phyloP scores from a whole-genome alignment of 2,113 vertebrate genomes.

The Marcusenius ussheri region DNA sequence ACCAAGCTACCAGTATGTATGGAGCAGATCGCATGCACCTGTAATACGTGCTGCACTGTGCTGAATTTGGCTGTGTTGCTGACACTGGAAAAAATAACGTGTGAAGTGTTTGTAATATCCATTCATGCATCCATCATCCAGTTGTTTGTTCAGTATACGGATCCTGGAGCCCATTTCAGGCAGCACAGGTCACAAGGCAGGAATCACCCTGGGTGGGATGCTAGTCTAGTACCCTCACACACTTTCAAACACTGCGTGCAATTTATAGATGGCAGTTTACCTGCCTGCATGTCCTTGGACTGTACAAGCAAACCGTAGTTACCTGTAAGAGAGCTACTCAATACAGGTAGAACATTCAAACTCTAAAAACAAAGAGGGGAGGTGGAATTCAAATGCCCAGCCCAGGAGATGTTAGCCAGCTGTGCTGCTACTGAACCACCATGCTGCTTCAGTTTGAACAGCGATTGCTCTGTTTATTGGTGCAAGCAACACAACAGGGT shows the following conservation, averaged over 20 bases:
- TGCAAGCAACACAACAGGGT: neutral
- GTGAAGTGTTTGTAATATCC: neutral
- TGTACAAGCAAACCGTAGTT: neutral
- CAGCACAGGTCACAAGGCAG: neutral
- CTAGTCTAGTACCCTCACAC: neutral
- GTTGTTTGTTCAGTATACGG: neutral
- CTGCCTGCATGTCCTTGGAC: neutral
- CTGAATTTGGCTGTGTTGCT: neutral
- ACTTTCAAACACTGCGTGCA: neutral
- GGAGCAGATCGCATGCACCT: neutral
- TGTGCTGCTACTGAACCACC: neutral
- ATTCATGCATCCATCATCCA: neutral
- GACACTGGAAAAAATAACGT: neutral
- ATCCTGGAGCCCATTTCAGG: neutral
- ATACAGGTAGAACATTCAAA: neutral
- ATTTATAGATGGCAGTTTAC: neutral
- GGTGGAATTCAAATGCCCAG: neutral
- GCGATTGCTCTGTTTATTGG: neutral
- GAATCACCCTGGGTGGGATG: neutral
- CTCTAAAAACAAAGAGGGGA: neutral
- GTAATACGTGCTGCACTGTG: neutral
- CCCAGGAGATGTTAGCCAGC: neutral
- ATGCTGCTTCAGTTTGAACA: neutral
- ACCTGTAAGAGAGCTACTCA: neutral
- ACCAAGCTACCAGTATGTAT: conserved; percentile 49